Evolutionary conservation across 2,797 vertebrate species (phyloP).

Genomic region (Etheostoma perlongum): DNA sequence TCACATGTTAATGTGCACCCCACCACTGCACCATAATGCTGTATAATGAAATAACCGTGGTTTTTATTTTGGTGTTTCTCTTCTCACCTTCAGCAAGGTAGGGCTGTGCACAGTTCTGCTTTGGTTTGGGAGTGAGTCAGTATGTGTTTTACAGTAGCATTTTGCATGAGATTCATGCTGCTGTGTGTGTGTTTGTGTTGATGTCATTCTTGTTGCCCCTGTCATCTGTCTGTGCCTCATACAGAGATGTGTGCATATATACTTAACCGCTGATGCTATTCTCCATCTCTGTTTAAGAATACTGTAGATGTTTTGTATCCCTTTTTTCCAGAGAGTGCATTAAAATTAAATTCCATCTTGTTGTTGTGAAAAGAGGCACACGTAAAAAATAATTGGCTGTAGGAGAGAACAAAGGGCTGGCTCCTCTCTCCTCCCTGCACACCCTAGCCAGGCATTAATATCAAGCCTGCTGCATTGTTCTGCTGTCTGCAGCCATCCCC

Average conservation of each 20-base stretch:
- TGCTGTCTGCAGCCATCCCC: slow-evolving; percentile 94
- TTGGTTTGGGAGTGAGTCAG: slow-evolving; percentile 57
- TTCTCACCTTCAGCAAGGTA: slow-evolving; percentile 49
- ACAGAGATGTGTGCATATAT: slow-evolving; percentile 74
- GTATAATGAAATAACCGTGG: slow-evolving; percentile 69
- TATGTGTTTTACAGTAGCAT: slow-evolving; percentile 65
- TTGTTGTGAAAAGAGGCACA: slow-evolving; percentile 91
- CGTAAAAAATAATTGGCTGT: slow-evolving; percentile 92
- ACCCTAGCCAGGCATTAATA: slow-evolving; percentile 89
- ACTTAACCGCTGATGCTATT: slow-evolving; percentile 73
- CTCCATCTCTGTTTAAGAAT: slow-evolving; percentile 78
- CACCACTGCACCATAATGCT: slow-evolving; percentile 56
- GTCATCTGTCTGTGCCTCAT: slow-evolving; percentile 74
- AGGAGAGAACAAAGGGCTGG: slow-evolving; percentile 94
- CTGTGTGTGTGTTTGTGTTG: slow-evolving; percentile 73
- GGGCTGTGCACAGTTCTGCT: slow-evolving; percentile 49
- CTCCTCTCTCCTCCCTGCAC: slow-evolving; percentile 84
- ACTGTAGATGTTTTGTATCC: slow-evolving; percentile 65
- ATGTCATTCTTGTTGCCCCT: slow-evolving; percentile 77
- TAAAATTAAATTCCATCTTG: slow-evolving; percentile 91
- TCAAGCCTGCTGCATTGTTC: slow-evolving; percentile 91
- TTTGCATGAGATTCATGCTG: slow-evolving; percentile 72
- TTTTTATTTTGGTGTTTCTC: slow-evolving; percentile 65
- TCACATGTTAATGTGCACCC: slow-evolving; percentile 67
- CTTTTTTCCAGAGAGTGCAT: slow-evolving; percentile 82